Conservation (phyloP, 2,797 vertebrate genomes). For the Sternarchorhynchus goeldii region DNA sequence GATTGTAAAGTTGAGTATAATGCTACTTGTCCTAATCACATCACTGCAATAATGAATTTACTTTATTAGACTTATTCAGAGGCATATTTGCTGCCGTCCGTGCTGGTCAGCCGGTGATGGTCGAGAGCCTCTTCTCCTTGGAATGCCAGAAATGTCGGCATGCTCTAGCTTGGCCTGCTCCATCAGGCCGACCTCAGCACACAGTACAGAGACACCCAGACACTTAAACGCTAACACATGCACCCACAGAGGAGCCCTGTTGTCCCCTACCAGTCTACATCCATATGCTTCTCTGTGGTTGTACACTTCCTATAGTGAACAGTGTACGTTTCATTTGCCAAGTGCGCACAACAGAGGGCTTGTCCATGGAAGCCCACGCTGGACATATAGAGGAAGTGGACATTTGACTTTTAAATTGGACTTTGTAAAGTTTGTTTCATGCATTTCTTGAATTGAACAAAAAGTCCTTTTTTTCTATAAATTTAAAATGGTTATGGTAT, state of each 20-base stretch:
- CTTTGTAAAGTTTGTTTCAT: neutral
- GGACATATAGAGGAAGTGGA: neutral
- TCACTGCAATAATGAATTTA: neutral
- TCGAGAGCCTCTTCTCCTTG: conserved; percentile 16
- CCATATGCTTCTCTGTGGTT: conserved; percentile 15
- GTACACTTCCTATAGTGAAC: conserved; percentile 4
- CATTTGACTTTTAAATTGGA: neutral
- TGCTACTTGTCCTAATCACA: too few species aligned
- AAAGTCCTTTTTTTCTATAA: neutral
- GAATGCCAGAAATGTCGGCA: conserved; percentile 54
- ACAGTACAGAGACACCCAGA: conserved; percentile 15
- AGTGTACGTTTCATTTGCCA: conserved; percentile 15
- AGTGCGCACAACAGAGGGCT: neutral
- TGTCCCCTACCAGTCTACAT: conserved; percentile 20
- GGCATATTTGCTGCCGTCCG: neutral
- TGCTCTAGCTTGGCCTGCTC: conserved; percentile 21
- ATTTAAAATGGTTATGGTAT: neutral
- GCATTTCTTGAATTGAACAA: conserved; percentile 8
- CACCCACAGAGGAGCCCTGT: conserved; percentile 34
- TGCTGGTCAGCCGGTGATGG: conserved; percentile 3
- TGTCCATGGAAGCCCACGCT: conserved; percentile 3
- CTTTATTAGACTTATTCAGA: neutral
- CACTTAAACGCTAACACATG: conserved; percentile 21
- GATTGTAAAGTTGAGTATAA: too few species aligned
- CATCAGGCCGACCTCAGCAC: conserved; percentile 9